phyloP scores from a whole-genome alignment of 2,888 invertebrate species.

The Noctua janthe region DNA sequence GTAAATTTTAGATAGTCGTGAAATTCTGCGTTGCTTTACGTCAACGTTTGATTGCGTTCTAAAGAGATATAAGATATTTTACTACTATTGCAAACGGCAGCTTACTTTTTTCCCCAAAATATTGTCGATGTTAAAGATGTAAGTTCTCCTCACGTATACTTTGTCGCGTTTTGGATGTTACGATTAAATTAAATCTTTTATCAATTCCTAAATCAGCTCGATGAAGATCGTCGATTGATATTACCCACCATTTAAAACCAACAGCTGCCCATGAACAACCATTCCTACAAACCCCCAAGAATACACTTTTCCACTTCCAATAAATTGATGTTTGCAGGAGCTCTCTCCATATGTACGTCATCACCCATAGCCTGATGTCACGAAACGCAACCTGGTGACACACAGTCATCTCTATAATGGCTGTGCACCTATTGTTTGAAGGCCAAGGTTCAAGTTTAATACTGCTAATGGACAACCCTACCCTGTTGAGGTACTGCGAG shows the following conservation, averaged over 20 bases:
- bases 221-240: background rate
- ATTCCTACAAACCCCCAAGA: background rate
- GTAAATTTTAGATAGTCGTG: background rate
- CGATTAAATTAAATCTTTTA: background rate
- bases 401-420: conserved; percentile 46
- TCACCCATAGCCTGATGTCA: conserved; percentile 39
- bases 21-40: background rate
- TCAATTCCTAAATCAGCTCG: background rate
- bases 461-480: conserved; percentile 69
- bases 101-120: background rate
- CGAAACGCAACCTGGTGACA: conserved; percentile 35
- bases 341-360: conserved; percentile 30
- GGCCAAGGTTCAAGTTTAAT: conserved; percentile 72
- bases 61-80: background rate
- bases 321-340: background rate
- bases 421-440: conserved; percentile 63
- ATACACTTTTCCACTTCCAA: background rate
- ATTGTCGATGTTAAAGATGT: background rate
- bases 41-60: background rate
- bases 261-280: background rate
- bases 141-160: background rate
- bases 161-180: background rate
- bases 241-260: background rate
- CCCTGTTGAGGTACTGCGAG: conserved; percentile 23
- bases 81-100: background rate